Evolutionary conservation across 2,797 vertebrate species (phyloP), one percentile per base, ranked within the genome.

Genomic region (Taenioides sp.): DNA sequence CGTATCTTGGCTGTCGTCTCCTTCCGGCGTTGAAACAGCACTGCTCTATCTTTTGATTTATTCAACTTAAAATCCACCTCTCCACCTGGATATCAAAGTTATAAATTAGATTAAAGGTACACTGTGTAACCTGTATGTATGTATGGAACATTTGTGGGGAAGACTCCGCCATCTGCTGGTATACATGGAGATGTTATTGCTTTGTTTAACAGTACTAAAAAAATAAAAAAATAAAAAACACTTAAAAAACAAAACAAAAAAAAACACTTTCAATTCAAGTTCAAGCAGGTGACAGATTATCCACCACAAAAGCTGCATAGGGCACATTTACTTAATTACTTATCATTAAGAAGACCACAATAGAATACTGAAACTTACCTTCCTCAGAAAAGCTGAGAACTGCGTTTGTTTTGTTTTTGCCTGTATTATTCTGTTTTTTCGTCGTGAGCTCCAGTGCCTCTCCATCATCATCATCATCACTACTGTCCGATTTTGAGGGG

Each of bases 1-100:
- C 54, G 7, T 31, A n/a, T 77, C 57, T 80, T 81, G 57, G 79
- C 73, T 27, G 65, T 74, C 14, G 25, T 67, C 55, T 92, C 85
- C 69, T 93, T 96, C 34, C 83, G 91, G 40, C 88, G 84, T 77
- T 93, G 92, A 71, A 97, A 97, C n/a, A 94, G 77, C 66, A 97
- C 92, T 14, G 94, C 87, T 63, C 89, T 97, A 47, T 94, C 91
- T 61, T 84, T 84, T 0, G 93, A 85, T 47, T 93, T 95, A 80
- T 92, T 97, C 60, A 97, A 69, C 80, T 92, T 92, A 84, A 97
- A 97, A 22, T 83, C 81, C 31, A 89, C 83, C 34, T 89, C 94
- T 49, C 81, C 86, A 55, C 65, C 92, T 93, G 3, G 71, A 66
- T 63, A 69, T 0, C 16, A 28, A 28, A 59, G 57, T 47, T 47